Evolutionary conservation across 2,888 invertebrate genomes (phyloP), one percentile per base, ranked within the genome.

Genomic region (Erebia palarica): DNA sequence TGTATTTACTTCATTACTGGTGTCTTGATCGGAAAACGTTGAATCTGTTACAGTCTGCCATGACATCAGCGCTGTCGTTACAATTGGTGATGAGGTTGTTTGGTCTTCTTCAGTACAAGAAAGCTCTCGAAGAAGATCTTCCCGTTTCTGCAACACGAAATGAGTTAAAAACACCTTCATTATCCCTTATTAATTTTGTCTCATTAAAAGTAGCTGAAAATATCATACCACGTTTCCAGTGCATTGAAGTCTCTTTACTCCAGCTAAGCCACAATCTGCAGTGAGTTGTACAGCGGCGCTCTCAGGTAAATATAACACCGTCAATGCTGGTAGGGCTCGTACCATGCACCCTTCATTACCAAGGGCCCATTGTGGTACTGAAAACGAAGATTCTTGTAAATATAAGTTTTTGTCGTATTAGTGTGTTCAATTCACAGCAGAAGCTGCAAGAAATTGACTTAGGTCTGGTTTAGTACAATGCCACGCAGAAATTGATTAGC

Each of bases 311-410:
- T 96, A 97, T 72, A 96, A 94, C 76, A 96, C 95, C 1, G 96
- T 96, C 75, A 96, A 88, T 49, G 96, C 96, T 5, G 96, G 96
- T 77, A 96, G 88, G 71, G 96, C 96, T 77, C 95, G 95, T 71
- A 96, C 89, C 87, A 96, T 95, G 82, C 96, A 96, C 44, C 96
- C 95, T 77, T 95, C 95, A 58, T 90, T 91, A 51, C 94, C 94
- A 66, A 92, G 87, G n/a, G 96, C 96, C 96, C 96, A 96, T 79
- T 94, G 94, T 44, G 96, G 96, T 76, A 96, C 96, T 96, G 89
- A 53, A 72, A 72, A 59, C 36, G 58, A 67, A 58, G 61, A 69
- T 55, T 21, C 55, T 44, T 61, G 49, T 21, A 14, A 55, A 55
- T 55, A 55, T 47, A 47, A 11, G 47, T 1, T 8, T 53, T n/a